Evolutionary conservation across 2,888 invertebrate species (phyloP).

Genomic region (Machimus rusticus): DNA sequence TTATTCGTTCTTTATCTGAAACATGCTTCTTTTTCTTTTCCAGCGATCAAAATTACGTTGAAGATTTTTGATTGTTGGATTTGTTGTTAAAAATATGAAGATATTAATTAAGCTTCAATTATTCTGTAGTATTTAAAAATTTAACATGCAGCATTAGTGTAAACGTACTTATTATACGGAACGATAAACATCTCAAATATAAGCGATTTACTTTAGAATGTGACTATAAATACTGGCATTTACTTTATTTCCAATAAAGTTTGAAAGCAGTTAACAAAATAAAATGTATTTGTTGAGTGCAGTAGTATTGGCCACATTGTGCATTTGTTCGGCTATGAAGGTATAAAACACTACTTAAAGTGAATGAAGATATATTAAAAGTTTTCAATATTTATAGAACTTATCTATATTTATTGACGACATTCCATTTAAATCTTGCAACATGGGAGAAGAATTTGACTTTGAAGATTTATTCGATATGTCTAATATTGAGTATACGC

Average conservation of each 20-base stretch:
- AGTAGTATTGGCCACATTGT: neutral
- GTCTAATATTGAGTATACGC: neutral
- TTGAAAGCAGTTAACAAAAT: neutral
- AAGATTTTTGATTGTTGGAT: neutral
- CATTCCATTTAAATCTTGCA: neutral
- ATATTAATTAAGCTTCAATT: neutral
- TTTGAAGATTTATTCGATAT: neutral
- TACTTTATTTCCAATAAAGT: neutral
- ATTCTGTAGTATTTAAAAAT: neutral
- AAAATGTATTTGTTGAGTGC: neutral
- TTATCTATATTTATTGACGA: neutral
- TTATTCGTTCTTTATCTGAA: no score
- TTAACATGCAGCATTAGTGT: neutral
- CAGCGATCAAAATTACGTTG: neutral
- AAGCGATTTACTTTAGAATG: neutral
- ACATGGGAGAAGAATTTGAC: neutral
- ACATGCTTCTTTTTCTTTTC: no score
- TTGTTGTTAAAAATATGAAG: neutral
- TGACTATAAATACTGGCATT: neutral
- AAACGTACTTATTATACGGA: neutral
- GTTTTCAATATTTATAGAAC: neutral
- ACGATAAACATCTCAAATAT: neutral
- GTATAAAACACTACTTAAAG: neutral
- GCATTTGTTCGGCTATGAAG: neutral
- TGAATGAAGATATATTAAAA: neutral